Percentiles rank a stretch among this genome's conserved stretches.
phyloP scores from a whole-genome alignment of 2,797 vertebrate species.

The Chiloscyllium punctatum region DNA sequence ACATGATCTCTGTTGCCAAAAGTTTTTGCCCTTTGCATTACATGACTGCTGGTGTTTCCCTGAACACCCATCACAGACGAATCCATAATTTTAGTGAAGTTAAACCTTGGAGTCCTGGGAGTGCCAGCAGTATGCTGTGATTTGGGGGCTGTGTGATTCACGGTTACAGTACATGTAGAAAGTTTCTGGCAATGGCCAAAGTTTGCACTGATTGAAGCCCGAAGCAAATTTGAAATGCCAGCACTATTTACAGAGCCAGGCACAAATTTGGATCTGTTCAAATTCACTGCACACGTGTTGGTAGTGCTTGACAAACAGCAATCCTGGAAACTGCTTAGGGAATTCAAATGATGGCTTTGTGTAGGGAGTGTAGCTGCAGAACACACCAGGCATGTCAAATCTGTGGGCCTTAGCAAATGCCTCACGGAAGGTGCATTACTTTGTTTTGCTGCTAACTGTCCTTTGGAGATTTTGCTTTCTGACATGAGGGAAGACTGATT shows the following conservation, averaged over 20 bases:
- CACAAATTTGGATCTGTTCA: constrained; percentile 50
- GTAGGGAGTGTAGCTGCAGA: neutral
- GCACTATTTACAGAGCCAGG: constrained; percentile 47
- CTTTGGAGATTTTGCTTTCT: neutral
- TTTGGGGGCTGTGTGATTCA: constrained; percentile 41
- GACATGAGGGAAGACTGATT: neutral
- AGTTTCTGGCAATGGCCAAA: constrained; percentile 39
- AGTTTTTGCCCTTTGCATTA: constrained; percentile 25
- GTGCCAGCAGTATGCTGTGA: constrained; percentile 46
- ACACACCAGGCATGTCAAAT: neutral
- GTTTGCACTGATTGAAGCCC: neutral
- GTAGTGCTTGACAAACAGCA: constrained; percentile 33
- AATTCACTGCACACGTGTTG: constrained; percentile 41
- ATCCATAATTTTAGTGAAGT: constrained; percentile 55
- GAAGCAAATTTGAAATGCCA: constrained; percentile 19
- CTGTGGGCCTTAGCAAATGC: neutral
- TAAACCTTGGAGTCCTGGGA: constrained; percentile 50
- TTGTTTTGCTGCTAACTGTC: neutral
- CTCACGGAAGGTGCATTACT: neutral
- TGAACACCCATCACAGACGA: constrained; percentile 38
- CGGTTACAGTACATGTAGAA: neutral
- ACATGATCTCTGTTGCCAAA: constrained; percentile 44
- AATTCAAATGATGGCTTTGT: constrained; percentile 38
- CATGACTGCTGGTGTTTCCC: constrained; percentile 42
- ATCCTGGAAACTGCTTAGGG: constrained; percentile 40